Base-by-base conservation (phyloP, 2,888 invertebrate genomes). In the Protodeltote pygarga region DNA sequence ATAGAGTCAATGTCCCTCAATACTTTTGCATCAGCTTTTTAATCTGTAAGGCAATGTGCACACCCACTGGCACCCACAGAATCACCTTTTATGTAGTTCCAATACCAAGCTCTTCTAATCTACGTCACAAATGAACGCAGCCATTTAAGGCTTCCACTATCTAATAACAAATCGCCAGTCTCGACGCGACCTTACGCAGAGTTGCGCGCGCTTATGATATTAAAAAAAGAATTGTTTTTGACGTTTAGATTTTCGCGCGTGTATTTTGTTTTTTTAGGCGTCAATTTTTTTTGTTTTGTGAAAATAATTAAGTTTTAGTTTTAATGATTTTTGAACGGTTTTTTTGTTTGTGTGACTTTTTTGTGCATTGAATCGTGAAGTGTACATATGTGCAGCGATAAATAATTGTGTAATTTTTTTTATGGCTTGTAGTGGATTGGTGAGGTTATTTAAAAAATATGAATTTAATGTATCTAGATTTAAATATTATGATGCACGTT, bases 111-210 rank as follows among this genome's bases (percentile, higher is more conserved):
- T 50, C 38, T 41, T 29, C 40, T 65, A 72, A 68, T 68, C 65
- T 53, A 67, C 74, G 72, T 73, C 74, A 71, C 34, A 55, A 20
- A 63, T 21, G 34, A 38, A 48, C 58, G 74, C 65, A 62, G 41
- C 80, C 80, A 75, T 79, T 73, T 77, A 80, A 66, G 81, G 81
- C 73, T 73, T 75, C 72, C 62, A 69, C 57, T 70, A 67, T 65
- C 63, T 64, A 60, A 58, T 63, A 62, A 60, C 69, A 49, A 54
- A 40, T 52, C 71, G 63, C 33, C 87, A 89, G 89, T 89, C 77
- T 79, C 68, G 38, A 65, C 77, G 83, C 84, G 80, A 70, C 79
- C 50, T 67, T 77, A 71, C 76, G 41, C 58, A 49, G 52, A 38
- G 65, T 44, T 57, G 75, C 76, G 77, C 84, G 86, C 79, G 82